Percentiles rank a stretch among this genome's conserved stretches.
Conservation (phyloP, 2,797 vertebrate genomes). For the Mionectes olivaceus region DNA sequence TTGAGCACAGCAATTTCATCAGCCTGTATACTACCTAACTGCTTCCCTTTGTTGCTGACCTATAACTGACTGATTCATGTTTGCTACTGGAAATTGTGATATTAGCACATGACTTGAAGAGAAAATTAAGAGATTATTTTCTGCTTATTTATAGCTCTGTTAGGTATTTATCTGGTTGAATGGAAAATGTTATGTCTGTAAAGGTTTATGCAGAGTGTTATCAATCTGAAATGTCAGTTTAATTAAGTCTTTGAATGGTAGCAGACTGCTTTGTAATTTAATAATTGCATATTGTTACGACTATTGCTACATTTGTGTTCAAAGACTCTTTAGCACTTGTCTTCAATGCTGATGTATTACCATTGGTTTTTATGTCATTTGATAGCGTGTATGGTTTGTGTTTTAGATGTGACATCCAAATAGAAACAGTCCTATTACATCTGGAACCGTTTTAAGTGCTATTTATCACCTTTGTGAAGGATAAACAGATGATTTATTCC, state of each 20-base stretch:
- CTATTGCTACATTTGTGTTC: not conserved
- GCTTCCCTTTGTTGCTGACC: not conserved
- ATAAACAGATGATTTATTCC: not conserved
- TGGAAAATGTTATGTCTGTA: not conserved
- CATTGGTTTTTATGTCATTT: not conserved
- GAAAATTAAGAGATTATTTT: not conserved
- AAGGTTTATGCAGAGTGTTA: not conserved
- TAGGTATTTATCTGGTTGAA: not conserved
- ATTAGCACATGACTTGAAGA: not conserved
- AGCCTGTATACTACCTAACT: not conserved
- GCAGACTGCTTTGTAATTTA: slow-evolving; percentile 34
- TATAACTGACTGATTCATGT: not conserved
- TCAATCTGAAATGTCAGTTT: not conserved
- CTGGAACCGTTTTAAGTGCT: slow-evolving; percentile 20
- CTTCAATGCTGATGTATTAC: slow-evolving; percentile 6
- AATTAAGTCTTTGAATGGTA: slow-evolving; percentile 1
- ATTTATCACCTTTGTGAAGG: slow-evolving; percentile 1
- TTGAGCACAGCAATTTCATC: not conserved
- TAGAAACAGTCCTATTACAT: slow-evolving; percentile 1
- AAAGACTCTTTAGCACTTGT: not conserved
- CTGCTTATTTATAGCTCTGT: not conserved
- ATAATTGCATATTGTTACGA: slow-evolving; percentile 5
- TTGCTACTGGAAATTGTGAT: not conserved
- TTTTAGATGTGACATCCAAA: slow-evolving; percentile 6
- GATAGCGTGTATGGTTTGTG: not conserved